Percentiles rank a stretch among this genome's conserved stretches.
phyloP scores from a whole-genome alignment of 2,888 invertebrate species.

The Fragum whitleyi region DNA sequence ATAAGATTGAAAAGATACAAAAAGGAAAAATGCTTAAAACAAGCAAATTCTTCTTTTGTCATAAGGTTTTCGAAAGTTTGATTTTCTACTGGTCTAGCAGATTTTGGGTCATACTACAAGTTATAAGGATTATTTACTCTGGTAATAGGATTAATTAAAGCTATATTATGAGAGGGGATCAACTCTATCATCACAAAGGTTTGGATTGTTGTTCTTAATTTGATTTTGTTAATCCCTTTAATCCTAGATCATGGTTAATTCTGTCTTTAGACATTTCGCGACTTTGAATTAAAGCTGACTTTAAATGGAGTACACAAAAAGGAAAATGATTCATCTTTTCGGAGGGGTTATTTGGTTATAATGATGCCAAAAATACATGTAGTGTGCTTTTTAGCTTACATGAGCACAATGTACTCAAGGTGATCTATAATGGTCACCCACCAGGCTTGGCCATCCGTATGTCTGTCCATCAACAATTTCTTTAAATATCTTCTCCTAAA shows the following conservation, averaged over 20 bases:
- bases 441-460: no score
- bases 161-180: constrained; percentile 9
- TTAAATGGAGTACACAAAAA: no score
- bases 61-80: neutral
- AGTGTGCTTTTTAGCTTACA: no score
- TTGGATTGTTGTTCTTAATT: neutral
- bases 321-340: no score
- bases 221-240: neutral
- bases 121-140: neutral
- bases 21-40: neutral
- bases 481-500: no score
- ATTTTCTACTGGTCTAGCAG: neutral
- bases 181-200: neutral
- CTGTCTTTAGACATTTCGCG: neutral
- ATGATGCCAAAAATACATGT: no score
- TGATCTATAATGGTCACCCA: no score
- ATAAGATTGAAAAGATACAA: no score
- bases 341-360: no score
- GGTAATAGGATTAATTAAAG: constrained; percentile 7
- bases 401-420: no score
- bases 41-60: constrained; percentile 5
- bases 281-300: no score
- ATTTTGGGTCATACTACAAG: neutral
- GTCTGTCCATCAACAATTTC: no score
- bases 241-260: neutral